Conservation (phyloP, 2,888 invertebrate species). For the Cantharis flavilabris region DNA sequence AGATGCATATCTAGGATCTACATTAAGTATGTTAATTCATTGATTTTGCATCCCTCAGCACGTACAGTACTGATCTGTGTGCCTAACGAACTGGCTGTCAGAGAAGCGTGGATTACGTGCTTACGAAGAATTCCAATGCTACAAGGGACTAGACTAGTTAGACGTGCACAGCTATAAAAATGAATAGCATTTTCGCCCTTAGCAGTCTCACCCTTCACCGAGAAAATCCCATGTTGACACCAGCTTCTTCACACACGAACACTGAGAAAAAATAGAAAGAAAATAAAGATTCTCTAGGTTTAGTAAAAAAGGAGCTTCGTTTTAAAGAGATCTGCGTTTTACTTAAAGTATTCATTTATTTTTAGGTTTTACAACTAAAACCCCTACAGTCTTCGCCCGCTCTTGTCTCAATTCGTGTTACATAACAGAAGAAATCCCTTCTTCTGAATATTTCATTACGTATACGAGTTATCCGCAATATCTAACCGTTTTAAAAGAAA, state of each 20-base stretch:
- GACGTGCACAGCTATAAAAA: constrained; percentile 42
- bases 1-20: background rate
- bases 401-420: constrained; percentile 47
- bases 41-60: constrained; percentile 33
- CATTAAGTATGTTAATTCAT: constrained; percentile 33
- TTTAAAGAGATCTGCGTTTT: constrained; percentile 41
- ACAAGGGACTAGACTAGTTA: constrained; percentile 30
- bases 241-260: constrained; percentile 49
- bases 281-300: constrained; percentile 46
- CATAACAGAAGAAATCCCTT: constrained; percentile 45
- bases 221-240: constrained; percentile 51
- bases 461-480: constrained; percentile 44
- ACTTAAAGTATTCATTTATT: constrained; percentile 36
- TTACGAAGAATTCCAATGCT: constrained; percentile 40
- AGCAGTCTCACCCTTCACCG: constrained; percentile 27
- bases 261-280: constrained; percentile 46
- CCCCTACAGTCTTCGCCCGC: constrained; percentile 36
- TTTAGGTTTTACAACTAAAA: constrained; percentile 30
- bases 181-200: constrained; percentile 45
- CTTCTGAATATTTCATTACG: constrained; percentile 49
- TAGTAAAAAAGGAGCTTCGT: constrained; percentile 43
- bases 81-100: constrained; percentile 39
- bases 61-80: constrained; percentile 37
- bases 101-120: constrained; percentile 39
- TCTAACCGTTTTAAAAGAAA: constrained; percentile 43